Evolutionary conservation across 1,140 invertebrate species (phyloP).

Genomic region (Sarcophaga bullata): DNA sequence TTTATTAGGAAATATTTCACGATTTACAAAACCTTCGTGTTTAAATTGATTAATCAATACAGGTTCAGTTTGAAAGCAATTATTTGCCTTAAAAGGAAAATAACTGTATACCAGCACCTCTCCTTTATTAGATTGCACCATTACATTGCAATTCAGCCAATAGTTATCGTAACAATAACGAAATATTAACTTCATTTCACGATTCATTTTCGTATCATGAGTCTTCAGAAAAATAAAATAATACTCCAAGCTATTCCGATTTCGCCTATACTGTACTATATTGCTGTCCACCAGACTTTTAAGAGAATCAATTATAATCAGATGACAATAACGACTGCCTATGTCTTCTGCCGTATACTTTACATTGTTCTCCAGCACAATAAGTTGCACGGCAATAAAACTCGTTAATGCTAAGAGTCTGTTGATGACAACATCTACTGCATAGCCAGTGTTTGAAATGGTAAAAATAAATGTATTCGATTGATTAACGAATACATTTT

Average conservation of each 20-base stretch:
- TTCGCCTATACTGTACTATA: constrained; percentile 47
- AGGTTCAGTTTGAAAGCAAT: constrained; percentile 41
- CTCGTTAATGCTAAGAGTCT: not conserved
- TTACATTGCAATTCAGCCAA: constrained; percentile 54
- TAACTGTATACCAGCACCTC: constrained; percentile 52
- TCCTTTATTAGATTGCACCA: constrained; percentile 50
- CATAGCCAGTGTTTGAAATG: not conserved
- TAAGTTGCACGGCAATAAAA: not conserved
- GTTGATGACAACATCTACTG: not conserved
- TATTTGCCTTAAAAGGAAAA: constrained; percentile 48
- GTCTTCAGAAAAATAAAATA: constrained; percentile 56
- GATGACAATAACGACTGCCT: constrained; percentile 3
- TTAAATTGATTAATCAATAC: constrained; percentile 50
- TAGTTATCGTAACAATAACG: constrained; percentile 55
- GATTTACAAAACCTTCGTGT: constrained; percentile 45
- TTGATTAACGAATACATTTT: constrained; percentile 5
- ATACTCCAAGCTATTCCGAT: constrained; percentile 50
- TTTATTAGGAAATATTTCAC: constrained; percentile 50
- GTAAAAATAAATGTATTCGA: not conserved
- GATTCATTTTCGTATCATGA: constrained; percentile 45
- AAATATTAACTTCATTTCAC: constrained; percentile 53
- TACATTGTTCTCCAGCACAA: not conserved
- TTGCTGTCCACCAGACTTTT: constrained; percentile 41
- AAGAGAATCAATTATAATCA: constrained; percentile 33
- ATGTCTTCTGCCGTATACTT: not conserved